Percentiles rank a stretch among this genome's conserved stretches.
Evolutionary conservation across 2,888 invertebrate species (phyloP).

Genomic region (Dioctria linearis): DNA sequence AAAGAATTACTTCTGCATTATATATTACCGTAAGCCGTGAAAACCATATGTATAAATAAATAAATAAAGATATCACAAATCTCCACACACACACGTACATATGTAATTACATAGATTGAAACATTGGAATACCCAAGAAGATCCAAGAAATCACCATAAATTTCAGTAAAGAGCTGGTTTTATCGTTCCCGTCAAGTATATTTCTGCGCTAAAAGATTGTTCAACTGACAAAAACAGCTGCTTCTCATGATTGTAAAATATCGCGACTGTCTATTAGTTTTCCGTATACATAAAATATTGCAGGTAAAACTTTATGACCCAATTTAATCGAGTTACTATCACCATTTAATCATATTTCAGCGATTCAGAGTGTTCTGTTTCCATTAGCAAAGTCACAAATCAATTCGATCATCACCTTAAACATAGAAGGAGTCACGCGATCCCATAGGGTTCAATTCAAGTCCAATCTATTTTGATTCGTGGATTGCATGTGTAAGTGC

Average conservation of each 20-base stretch:
- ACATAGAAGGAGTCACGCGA: slow-evolving; percentile 31
- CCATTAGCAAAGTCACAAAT: slow-evolving; percentile 31
- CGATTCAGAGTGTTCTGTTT: slow-evolving; percentile 20
- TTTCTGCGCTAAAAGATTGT: too few species aligned
- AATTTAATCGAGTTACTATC: slow-evolving; percentile 19
- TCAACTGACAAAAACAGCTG: not conserved
- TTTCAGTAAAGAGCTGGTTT: too few species aligned
- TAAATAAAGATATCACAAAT: too few species aligned
- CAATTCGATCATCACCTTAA: slow-evolving; percentile 27
- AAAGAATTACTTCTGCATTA: too few species aligned
- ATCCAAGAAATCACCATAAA: too few species aligned
- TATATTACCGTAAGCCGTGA: too few species aligned
- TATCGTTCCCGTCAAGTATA: too few species aligned
- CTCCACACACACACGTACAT: too few species aligned
- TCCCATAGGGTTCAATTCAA: slow-evolving; percentile 6
- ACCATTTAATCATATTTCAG: slow-evolving; percentile 26
- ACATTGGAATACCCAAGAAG: too few species aligned
- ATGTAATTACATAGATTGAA: too few species aligned
- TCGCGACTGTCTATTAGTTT: not conserved
- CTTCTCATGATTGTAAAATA: slow-evolving; percentile 23
- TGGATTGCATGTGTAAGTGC: slow-evolving; percentile 38
- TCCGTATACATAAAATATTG: slow-evolving; percentile 15
- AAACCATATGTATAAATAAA: too few species aligned
- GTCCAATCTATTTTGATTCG: not conserved
- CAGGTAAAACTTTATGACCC: slow-evolving; percentile 19